Evolutionary conservation across 2,113 vertebrate species (phyloP), one percentile per base, ranked within the genome.

Genomic region (Nycticryphes semicollaris): DNA sequence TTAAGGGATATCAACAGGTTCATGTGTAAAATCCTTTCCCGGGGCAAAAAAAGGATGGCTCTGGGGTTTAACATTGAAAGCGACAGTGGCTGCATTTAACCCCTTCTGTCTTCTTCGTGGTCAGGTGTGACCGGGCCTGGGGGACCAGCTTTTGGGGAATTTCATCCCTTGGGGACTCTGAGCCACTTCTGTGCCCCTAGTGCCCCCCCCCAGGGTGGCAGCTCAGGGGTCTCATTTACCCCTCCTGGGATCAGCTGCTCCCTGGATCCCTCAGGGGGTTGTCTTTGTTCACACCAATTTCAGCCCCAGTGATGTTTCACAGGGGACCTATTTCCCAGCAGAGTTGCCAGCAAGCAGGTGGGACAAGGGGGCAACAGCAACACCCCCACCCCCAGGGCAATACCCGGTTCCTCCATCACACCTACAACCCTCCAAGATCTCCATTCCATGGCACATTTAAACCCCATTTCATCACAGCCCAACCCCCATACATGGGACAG

Each of bases 41-140:
- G 17, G 12, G 2, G 19, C 1, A 3, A 27, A 7, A 33, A n/a
- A 68, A 62, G 25, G 28, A 14, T 24, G 3, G 0, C 16, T 59
- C 9, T 35, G 6, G 28, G 21, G 18, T 73, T 84, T 41, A 51
- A 31, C 10, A 7, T 0, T 10, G 17, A 59, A 76, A 60, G n/a
- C 8, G 1, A 14, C 47, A 54, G 31, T 0, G 1, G 59, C 17
- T 91, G 39, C 23, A 4, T 48, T 90, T 80, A 93, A 88, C 50
- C 45, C 27, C 35, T 74, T 75, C 51, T 47, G 9, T 35, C 19
- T 5, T 25, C 51, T 50, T 68, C 24, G 5, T 3, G 28, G 43
- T 53, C 9, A 0, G 5, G 10, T 21, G 30, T 33, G 70, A n/a
- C 3, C 1, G 1, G 25, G 7, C 5, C 68, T 43, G 22, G 15